Percentiles rank a stretch among this genome's conserved stretches.
Evolutionary conservation across 2,113 vertebrate species (phyloP).

Genomic region (Taurulus bubalis): DNA sequence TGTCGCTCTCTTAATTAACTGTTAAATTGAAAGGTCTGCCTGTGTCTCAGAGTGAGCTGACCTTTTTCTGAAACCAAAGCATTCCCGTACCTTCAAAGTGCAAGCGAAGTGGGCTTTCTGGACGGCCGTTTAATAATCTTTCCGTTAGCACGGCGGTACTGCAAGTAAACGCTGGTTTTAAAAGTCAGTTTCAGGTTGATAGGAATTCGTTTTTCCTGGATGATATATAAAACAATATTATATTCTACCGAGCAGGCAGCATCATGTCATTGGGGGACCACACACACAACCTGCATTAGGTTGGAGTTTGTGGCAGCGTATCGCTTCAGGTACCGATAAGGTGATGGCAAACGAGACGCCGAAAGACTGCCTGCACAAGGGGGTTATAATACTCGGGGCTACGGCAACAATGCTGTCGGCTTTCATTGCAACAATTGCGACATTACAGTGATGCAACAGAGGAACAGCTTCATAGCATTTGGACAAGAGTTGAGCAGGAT

Average conservation of each 20-base stretch:
- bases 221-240: background rate
- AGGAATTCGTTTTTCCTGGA: background rate
- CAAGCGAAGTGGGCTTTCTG: conserved; percentile 1
- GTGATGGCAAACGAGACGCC: conserved; percentile 2
- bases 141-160: background rate
- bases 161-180: background rate
- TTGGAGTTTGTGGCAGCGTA: background rate
- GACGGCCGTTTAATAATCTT: background rate
- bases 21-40: conserved; percentile 28
- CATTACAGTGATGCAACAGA: too few relatives aligned
- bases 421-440: too few relatives aligned
- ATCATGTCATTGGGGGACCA: background rate
- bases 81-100: background rate
- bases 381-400: background rate
- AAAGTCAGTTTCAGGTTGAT: background rate
- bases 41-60: conserved; percentile 16
- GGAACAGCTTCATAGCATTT: too few relatives aligned
- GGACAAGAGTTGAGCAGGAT: too few relatives aligned
- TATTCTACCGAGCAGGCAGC: background rate
- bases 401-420: background rate
- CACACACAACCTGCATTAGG: background rate
- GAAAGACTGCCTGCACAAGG: background rate
- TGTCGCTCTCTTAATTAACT: conserved; percentile 43
- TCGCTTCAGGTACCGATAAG: background rate
- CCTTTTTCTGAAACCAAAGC: conserved; percentile 24